Evolutionary conservation across 2,888 invertebrate species (phyloP).

Genomic region (Sinotaia quadrata): DNA sequence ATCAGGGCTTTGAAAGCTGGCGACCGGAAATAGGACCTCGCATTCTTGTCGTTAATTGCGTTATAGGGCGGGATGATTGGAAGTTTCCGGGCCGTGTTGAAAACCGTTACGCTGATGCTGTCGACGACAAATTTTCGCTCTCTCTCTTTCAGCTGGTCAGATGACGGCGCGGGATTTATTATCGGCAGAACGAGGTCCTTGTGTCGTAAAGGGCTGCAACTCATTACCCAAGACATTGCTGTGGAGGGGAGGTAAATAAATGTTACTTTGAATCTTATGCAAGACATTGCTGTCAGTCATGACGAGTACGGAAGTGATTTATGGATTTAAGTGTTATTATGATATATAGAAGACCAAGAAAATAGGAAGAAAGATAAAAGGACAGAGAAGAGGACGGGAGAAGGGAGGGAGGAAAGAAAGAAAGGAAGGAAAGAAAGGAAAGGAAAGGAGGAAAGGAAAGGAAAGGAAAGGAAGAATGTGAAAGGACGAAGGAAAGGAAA

Average conservation of each 20-base stretch:
- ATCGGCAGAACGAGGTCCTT: neutral
- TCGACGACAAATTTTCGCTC: constrained; percentile 16
- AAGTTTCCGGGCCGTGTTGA: neutral
- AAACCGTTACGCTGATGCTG: neutral
- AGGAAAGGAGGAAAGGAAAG: neutral
- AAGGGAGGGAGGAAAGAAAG: neutral
- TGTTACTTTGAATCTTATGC: too few species aligned
- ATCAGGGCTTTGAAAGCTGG: constrained; percentile 52
- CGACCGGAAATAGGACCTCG: constrained; percentile 61
- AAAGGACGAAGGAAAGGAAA: too few species aligned
- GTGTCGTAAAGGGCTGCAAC: neutral
- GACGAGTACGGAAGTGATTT: neutral
- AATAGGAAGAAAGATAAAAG: too few species aligned
- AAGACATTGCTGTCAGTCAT: neutral
- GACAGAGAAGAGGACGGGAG: neutral
- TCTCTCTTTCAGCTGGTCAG: neutral
- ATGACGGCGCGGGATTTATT: neutral
- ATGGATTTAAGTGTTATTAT: neutral
- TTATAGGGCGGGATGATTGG: constrained; percentile 66
- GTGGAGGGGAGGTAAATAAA: neutral
- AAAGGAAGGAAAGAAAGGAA: neutral
- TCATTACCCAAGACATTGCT: constrained; percentile 12
- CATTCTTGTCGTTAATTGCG: constrained; percentile 55
- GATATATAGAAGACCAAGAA: too few species aligned
- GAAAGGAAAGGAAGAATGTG: too few species aligned